A percentile compares a stretch with the other conserved stretches of the same genome.
Evolutionary conservation across 2,888 invertebrate species (phyloP).

Genomic region (Drosophila maculinotata): DNA sequence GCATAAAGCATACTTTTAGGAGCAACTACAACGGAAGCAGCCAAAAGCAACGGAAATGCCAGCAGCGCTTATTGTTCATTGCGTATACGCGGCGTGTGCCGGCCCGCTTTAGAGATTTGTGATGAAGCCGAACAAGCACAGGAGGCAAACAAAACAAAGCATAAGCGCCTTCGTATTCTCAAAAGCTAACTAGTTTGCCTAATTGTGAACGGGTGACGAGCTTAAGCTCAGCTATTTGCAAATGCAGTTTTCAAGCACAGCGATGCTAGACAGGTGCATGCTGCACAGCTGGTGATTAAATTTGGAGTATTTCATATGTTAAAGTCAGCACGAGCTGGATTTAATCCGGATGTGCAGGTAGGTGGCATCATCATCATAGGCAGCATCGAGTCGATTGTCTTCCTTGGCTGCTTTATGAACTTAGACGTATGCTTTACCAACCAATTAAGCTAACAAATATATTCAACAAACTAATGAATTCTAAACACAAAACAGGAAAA

Average conservation of each 20-base stretch:
- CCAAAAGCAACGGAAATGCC: constrained; percentile 27
- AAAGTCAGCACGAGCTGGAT: background rate
- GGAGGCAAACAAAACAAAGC: background rate
- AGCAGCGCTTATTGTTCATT: constrained; percentile 14
- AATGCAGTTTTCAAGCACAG: constrained; percentile 1
- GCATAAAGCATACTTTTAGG: constrained; percentile 53
- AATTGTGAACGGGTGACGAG: constrained; percentile 26
- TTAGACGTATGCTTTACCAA: constrained; percentile 50
- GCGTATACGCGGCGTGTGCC: constrained; percentile 28
- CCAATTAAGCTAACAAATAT: constrained; percentile 71
- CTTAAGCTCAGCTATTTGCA: constrained; percentile 17
- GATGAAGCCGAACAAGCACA: background rate
- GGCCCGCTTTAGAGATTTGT: constrained; percentile 29
- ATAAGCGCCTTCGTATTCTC: background rate
- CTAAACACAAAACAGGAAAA: constrained; percentile 54
- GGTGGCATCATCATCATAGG: constrained; percentile 1
- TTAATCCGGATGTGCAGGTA: background rate
- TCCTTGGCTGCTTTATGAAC: constrained; percentile 45
- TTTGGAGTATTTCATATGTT: constrained; percentile 10
- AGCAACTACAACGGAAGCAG: constrained; percentile 23
- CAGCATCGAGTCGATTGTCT: constrained; percentile 32
- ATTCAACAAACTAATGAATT: constrained; percentile 72
- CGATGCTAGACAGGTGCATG: background rate
- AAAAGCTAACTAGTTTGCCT: constrained; percentile 14
- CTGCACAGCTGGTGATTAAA: constrained; percentile 12